Evolutionary conservation across 37 sponge, comb jelly and placozoan species (phyloP).

Genomic region (Crambe crambe): DNA sequence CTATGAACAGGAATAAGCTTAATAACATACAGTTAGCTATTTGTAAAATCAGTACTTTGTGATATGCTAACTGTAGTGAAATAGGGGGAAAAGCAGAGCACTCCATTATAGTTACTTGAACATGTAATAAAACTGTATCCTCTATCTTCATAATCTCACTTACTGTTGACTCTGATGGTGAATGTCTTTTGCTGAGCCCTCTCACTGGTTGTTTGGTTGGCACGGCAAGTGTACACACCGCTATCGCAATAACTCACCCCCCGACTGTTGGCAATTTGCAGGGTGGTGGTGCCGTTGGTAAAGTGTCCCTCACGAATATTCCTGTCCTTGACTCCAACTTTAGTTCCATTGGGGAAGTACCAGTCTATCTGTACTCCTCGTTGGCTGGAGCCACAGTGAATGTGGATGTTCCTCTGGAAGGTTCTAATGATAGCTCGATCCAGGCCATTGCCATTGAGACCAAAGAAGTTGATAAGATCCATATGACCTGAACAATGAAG

Average conservation of each 20-base stretch:
- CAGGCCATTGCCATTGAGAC: slow-evolving; percentile 23
- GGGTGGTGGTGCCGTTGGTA: slow-evolving; percentile 22
- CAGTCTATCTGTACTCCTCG: background rate
- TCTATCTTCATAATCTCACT: no score
- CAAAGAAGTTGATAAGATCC: slow-evolving; percentile 24
- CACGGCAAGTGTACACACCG: slow-evolving; percentile 23
- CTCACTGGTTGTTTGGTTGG: background rate
- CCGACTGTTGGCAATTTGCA: slow-evolving; percentile 32
- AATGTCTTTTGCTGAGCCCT: slow-evolving; percentile 7
- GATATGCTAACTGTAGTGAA: no score
- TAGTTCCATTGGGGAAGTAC: slow-evolving; percentile 15
- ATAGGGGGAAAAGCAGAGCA: no score
- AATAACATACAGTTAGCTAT: no score
- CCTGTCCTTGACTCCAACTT: background rate
- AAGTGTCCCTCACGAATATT: slow-evolving; percentile 10
- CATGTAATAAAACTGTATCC: no score
- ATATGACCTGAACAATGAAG: slow-evolving; percentile 3
- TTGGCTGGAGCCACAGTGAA: background rate
- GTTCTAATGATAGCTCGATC: slow-evolving; percentile 4
- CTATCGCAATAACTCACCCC: slow-evolving; percentile 17
- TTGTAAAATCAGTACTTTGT: no score
- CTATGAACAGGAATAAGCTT: no score
- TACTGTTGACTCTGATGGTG: slow-evolving; percentile 22
- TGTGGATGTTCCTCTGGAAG: background rate
- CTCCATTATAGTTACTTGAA: no score